These are phyloP conservation scores for Stictonetta naevosa DNA, from an alignment of 2,113 vertebrate species.

Conservation along the genomic window DNA sequence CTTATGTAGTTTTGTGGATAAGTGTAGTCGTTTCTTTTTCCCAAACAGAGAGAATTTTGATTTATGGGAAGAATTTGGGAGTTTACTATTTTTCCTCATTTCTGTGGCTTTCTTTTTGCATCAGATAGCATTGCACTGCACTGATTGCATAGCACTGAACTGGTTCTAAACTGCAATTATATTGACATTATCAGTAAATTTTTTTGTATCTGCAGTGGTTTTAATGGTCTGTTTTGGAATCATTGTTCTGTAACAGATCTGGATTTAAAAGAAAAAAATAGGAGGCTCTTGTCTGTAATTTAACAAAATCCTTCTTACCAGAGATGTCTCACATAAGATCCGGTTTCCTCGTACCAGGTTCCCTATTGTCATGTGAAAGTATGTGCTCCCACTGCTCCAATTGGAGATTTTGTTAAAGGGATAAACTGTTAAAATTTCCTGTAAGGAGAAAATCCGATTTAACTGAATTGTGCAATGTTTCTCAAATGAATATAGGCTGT, in stretches of 20 bases:
- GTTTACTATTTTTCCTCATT: not conserved
- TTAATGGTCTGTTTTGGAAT: not conserved
- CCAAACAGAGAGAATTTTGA: not conserved
- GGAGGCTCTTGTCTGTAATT: not conserved
- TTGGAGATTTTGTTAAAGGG: slow-evolving; percentile 92
- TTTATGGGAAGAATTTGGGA: not conserved
- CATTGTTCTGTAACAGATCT: not conserved
- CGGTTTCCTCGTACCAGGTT: slow-evolving; percentile 88
- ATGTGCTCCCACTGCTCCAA: slow-evolving; percentile 97
- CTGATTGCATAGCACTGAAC: not conserved
- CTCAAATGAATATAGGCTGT: not conserved
- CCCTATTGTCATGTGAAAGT: slow-evolving; percentile 95
- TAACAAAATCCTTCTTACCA: slow-evolving; percentile 82
- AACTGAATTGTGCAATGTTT: not conserved
- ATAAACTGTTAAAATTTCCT: slow-evolving; percentile 89
- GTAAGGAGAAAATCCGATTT: not conserved
- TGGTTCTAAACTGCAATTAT: not conserved
- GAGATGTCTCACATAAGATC: slow-evolving; percentile 94
- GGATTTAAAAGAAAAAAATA: not conserved
- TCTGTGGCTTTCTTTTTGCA: not conserved
- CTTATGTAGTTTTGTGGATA: fast-evolving
- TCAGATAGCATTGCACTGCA: not conserved
- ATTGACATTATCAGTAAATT: not conserved
- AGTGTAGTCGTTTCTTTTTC: not conserved
- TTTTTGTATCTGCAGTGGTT: not conserved